Evolutionary conservation across 2,797 vertebrate genomes (phyloP).

Genomic region (Botia kubotai): DNA sequence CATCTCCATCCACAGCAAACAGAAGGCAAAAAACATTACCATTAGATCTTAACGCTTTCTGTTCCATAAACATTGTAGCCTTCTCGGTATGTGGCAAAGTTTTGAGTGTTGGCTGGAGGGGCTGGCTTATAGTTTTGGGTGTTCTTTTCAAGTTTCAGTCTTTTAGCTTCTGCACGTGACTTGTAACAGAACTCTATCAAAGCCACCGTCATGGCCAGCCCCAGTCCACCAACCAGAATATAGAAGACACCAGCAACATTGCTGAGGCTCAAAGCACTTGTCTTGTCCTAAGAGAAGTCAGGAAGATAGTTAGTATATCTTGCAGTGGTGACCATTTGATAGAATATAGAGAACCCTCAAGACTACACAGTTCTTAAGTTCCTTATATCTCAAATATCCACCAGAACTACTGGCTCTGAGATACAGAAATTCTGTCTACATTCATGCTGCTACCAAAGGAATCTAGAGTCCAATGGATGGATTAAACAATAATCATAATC

Average conservation of each 20-base stretch:
- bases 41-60: constrained; percentile 99
- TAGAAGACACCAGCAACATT: constrained; percentile 99
- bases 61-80: constrained; percentile 99
- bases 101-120: constrained; percentile 97
- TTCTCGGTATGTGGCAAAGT: constrained; percentile 99
- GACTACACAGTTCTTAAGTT: constrained; percentile 35
- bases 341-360: constrained; percentile 61
- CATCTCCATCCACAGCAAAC: background rate
- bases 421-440: constrained; percentile 46
- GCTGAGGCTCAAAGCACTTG: constrained; percentile 98
- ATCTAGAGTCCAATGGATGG: constrained; percentile 40
- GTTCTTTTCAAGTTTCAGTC: constrained; percentile 99
- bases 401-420: constrained; percentile 57
- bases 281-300: constrained; percentile 99
- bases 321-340: constrained; percentile 67
- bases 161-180: constrained; percentile 98
- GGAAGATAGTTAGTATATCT: constrained; percentile 80
- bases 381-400: constrained; percentile 52
- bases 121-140: constrained; percentile 98
- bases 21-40: constrained; percentile 78
- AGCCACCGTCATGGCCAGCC: constrained; percentile 99
- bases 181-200: constrained; percentile 99
- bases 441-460: constrained; percentile 43
- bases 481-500: constrained; percentile 17
- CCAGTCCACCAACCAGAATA: constrained; percentile 99